These are phyloP conservation scores for Porites divaricata DNA, from an alignment of 92 coral and sea anemone species.

Conservation along the genomic window DNA sequence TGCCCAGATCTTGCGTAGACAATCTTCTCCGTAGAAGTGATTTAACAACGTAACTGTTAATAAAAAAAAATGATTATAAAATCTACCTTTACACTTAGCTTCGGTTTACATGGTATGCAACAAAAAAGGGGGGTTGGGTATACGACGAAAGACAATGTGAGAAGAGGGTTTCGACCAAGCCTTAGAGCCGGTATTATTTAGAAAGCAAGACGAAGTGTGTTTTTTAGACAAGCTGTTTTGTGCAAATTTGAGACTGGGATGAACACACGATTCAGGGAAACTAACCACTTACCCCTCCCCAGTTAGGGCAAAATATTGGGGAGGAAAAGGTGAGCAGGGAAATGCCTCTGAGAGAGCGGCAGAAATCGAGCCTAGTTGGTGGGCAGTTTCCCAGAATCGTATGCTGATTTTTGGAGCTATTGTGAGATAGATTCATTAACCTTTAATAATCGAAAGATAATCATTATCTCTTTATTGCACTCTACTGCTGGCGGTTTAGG, in stretches of 20 bases:
- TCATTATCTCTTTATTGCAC: constrained; percentile 1
- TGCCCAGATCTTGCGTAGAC: constrained; percentile 32
- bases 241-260: too few relatives aligned
- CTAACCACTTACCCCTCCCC: too few relatives aligned
- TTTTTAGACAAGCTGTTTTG: too few relatives aligned
- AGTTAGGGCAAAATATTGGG: too few relatives aligned
- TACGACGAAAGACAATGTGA: not conserved
- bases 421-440: not conserved
- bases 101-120: not conserved
- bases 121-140: not conserved
- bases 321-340: too few relatives aligned
- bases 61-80: not conserved
- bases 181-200: too few relatives aligned
- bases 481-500: constrained; percentile 39
- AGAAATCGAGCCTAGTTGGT: not conserved
- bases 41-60: constrained; percentile 1
- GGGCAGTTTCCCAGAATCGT: too few relatives aligned
- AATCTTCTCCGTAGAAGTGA: constrained; percentile 46
- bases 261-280: too few relatives aligned
- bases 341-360: too few relatives aligned
- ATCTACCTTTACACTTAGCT: not conserved
- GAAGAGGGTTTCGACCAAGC: too few relatives aligned
- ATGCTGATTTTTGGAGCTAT: not conserved
- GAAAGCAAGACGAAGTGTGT: too few relatives aligned
- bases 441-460: not conserved